These are phyloP conservation scores for Scolopax bukidnonensis DNA, from an alignment of 2,797 vertebrate species.

Conservation along the genomic window DNA sequence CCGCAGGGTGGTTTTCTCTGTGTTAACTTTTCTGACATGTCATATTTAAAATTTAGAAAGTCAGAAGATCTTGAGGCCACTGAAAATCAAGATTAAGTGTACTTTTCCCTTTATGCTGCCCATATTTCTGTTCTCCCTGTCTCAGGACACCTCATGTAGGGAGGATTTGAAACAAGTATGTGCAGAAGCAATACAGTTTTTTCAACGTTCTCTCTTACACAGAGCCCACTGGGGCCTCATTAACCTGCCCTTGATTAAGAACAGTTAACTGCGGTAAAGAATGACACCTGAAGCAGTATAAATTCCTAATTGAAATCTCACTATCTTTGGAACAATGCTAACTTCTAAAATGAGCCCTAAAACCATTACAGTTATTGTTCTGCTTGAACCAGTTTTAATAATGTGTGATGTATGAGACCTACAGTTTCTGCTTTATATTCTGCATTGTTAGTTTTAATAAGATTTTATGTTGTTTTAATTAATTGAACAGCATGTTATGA, in stretches of 20 bases:
- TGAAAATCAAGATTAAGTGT: background rate
- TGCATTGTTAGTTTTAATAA: background rate
- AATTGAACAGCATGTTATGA: slow-evolving; percentile 29
- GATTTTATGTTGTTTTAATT: slow-evolving; percentile 30
- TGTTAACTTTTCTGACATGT: background rate
- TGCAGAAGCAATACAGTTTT: background rate
- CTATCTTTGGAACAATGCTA: background rate
- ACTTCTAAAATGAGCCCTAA: background rate
- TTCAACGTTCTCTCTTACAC: background rate
- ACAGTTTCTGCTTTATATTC: background rate
- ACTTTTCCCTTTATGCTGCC: background rate
- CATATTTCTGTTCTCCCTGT: background rate
- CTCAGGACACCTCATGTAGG: background rate
- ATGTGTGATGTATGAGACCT: background rate
- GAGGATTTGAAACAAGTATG: background rate
- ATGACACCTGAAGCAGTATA: background rate
- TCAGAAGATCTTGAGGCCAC: background rate
- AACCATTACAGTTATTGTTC: slow-evolving; percentile 5
- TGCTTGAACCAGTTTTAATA: background rate
- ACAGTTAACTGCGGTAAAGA: background rate
- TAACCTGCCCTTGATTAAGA: background rate
- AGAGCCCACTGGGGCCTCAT: background rate
- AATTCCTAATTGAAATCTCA: background rate
- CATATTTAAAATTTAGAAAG: background rate
- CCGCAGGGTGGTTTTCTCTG: background rate